A percentile compares a stretch with the other conserved stretches of the same genome.
phyloP scores from a whole-genome alignment of 1,140 invertebrate genomes.

The Diorhabda carinulata region DNA sequence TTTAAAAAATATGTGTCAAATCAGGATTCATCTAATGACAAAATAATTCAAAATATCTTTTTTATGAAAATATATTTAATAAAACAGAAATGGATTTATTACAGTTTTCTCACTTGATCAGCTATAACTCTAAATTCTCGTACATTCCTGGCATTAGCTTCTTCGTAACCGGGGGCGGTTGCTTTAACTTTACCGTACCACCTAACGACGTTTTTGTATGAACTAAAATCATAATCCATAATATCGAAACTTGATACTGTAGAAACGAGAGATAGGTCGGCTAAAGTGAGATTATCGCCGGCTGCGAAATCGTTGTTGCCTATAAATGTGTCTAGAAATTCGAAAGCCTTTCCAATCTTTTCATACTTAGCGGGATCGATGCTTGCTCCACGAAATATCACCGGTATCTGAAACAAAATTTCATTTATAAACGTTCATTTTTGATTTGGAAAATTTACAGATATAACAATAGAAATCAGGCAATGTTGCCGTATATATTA shows the following conservation, averaged over 20 bases:
- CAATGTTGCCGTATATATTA: too few relatives aligned
- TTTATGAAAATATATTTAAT: too few relatives aligned
- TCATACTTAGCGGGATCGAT: constrained; percentile 61
- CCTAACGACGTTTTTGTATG: constrained; percentile 61
- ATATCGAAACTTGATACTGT: constrained; percentile 64
- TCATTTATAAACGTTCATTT: neutral
- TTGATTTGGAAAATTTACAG: too few relatives aligned
- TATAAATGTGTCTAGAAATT: constrained; percentile 65
- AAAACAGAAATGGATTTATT: too few relatives aligned
- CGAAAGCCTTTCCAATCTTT: constrained; percentile 60
- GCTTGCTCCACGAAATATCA: constrained; percentile 59
- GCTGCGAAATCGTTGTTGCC: constrained; percentile 62
- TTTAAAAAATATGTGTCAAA: too few relatives aligned
- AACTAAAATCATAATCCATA: constrained; percentile 60
- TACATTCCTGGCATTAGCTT: constrained; percentile 59
- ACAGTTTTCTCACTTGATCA: constrained; percentile 35
- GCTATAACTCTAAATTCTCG: constrained; percentile 46
- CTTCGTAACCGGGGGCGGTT: constrained; percentile 66
- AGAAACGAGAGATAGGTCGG: constrained; percentile 62
- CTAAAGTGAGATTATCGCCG: constrained; percentile 67
- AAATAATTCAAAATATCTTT: too few relatives aligned
- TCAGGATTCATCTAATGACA: too few relatives aligned
- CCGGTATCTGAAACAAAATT: constrained; percentile 60
- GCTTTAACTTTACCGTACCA: constrained; percentile 69
- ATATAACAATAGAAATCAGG: too few relatives aligned